These are phyloP conservation scores for Brachionus angularis DNA, from an alignment of 1,140 invertebrate species.

Conservation along the genomic window DNA sequence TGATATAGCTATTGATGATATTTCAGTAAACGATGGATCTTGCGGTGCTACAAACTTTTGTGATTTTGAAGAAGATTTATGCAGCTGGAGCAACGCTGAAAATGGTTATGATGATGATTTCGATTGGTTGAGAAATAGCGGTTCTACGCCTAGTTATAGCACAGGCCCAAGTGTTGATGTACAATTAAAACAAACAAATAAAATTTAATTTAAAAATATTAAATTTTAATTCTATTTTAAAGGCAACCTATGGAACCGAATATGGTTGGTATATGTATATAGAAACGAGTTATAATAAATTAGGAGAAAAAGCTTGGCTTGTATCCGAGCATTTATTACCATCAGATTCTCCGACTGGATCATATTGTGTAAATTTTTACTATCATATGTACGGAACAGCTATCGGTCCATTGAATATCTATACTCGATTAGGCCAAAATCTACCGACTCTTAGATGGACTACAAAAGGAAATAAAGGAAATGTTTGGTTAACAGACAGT, in stretches of 20 bases:
- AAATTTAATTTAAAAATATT: neutral
- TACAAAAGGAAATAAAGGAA: slow-evolving; percentile 16
- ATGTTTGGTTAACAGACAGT: slow-evolving; percentile 19
- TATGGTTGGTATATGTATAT: slow-evolving; percentile 56
- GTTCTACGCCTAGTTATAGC: slow-evolving; percentile 47
- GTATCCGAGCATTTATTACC: slow-evolving; percentile 51
- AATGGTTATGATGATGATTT: slow-evolving; percentile 49
- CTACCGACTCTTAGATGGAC: slow-evolving; percentile 2
- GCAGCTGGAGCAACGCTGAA: slow-evolving; percentile 70
- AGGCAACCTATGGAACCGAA: slow-evolving; percentile 50
- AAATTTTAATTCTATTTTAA: neutral
- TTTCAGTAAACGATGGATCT: slow-evolving; percentile 50
- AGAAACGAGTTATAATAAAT: slow-evolving; percentile 47
- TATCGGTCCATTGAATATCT: slow-evolving; percentile 19
- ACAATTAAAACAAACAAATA: slow-evolving; percentile 57
- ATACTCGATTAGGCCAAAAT: neutral
- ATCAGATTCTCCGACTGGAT: slow-evolving; percentile 2
- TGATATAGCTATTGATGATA: slow-evolving; percentile 49
- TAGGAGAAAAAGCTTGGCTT: slow-evolving; percentile 52
- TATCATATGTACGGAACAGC: slow-evolving; percentile 33
- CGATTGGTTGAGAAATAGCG: slow-evolving; percentile 50
- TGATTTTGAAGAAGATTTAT: slow-evolving; percentile 59
- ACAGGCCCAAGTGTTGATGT: slow-evolving; percentile 65
- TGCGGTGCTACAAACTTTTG: slow-evolving; percentile 47
- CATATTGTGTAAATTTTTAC: slow-evolving; percentile 35